Percentiles rank a stretch among this genome's conserved stretches.
Evolutionary conservation across 2,888 invertebrate species (phyloP).

Genomic region (Sialis lutaria): DNA sequence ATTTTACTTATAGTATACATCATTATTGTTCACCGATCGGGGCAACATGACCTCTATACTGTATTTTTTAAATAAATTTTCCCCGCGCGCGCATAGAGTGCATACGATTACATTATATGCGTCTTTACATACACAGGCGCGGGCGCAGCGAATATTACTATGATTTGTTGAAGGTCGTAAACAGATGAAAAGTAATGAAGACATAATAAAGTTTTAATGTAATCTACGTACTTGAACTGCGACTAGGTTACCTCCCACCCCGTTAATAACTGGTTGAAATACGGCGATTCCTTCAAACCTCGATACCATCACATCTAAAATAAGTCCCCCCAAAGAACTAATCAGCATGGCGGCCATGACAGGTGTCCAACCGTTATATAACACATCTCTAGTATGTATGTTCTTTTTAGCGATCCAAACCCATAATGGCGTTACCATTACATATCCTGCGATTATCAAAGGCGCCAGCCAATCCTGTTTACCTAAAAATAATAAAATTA

Average conservation of each 20-base stretch:
- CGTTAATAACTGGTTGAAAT: constrained; percentile 71
- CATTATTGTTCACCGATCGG: no score
- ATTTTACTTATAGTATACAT: no score
- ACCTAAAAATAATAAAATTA: constrained; percentile 17
- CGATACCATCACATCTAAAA: constrained; percentile 50
- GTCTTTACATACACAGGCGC: no score
- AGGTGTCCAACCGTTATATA: constrained; percentile 60
- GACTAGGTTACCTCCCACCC: constrained; percentile 65
- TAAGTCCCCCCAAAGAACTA: constrained; percentile 58
- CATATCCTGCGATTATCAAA: constrained; percentile 39
- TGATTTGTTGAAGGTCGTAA: no score
- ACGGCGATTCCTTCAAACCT: constrained; percentile 53
- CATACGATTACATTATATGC: no score
- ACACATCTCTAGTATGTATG: constrained; percentile 47
- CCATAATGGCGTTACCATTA: constrained; percentile 52
- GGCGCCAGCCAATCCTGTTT: constrained; percentile 46
- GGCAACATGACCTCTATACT: no score
- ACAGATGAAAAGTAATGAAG: no score
- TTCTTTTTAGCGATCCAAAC: constrained; percentile 53
- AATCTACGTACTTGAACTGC: constrained; percentile 57
- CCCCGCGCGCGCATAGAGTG: no score
- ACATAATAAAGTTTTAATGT: no score
- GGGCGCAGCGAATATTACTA: no score
- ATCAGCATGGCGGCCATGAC: constrained; percentile 68
- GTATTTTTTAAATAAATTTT: no score